Base-by-base conservation (phyloP, 2,113 vertebrate genomes). In the Heterocephalus glaber region DNA sequence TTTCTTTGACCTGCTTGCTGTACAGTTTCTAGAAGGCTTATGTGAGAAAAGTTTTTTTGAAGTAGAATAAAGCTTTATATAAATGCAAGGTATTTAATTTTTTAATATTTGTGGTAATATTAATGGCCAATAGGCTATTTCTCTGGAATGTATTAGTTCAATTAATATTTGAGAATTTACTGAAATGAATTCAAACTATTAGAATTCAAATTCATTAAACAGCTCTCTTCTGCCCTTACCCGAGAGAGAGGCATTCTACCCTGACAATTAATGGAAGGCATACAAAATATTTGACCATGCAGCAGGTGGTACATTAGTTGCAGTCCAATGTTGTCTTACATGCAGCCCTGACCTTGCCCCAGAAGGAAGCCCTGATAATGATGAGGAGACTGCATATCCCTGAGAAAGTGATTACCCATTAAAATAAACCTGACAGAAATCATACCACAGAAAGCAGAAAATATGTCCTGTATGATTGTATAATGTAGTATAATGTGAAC, bases 391-490 rank as follows among this genome's bases (percentile, higher is more conserved):
- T 94, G 89, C 82, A 82, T 74, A 83, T 83, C 7, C 35, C 56
- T 44, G 24, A 81, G 3, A 92, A 88, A 85, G 70, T 70, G 49
- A 72, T 61, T 89, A 94, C 56, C 72, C 72, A 65, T 92, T 94
- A 85, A 94, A 94, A 92, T 66, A 94, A 86, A 93, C 49, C 28
- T 58, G 13, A 85, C 77, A 86, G 56, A 96, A 97, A 89, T 95
- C 26, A 30, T 52, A 49, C 54, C 60, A 81, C 22, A 87, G 41
- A 85, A 82, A n/a, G 58, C 47, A 95, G 22, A 7, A 70, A 95
- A 44, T 16, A 65, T 84, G 81, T 49, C 88, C 52, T 80, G 60
- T 74, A 44, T 74, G 47, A 54, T 63, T 79, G 14, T 85, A 66
- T 84, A 56, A 41, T 81, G 35, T 63, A 19, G 22, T 63, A 44